phyloP scores from a whole-genome alignment of 1,140 invertebrate genomes.

The fruit fly (Drosophila melanogaster) region DNA sequence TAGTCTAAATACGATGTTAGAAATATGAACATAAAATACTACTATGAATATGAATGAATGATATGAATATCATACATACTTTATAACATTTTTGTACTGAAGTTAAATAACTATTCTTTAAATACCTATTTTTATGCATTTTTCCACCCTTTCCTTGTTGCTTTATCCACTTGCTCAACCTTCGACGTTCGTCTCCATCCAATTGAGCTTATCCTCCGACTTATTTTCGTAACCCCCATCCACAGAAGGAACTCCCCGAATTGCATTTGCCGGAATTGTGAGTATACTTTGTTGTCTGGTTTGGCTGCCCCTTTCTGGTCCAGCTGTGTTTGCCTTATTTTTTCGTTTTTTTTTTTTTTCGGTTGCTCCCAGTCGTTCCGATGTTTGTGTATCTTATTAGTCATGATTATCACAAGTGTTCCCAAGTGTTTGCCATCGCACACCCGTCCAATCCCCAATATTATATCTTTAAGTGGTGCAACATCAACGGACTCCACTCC shows the following conservation, averaged over 20 bases:
- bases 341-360: constrained; percentile 16
- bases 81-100: too few relatives aligned
- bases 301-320: neutral
- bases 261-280: constrained; percentile 27
- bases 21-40: too few relatives aligned
- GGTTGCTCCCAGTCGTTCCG: constrained; percentile 7
- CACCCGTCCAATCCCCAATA: neutral
- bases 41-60: too few relatives aligned
- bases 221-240: constrained; percentile 27
- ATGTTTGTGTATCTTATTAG: constrained; percentile 76
- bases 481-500: constrained; percentile 14
- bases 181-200: constrained; percentile 6
- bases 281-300: constrained; percentile 22
- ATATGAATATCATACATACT: too few relatives aligned
- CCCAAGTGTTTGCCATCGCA: constrained; percentile 52
- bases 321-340: constrained; percentile 53
- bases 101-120: neutral
- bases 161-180: constrained; percentile 6
- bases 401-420: constrained; percentile 82
- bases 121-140: neutral
- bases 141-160: too few relatives aligned
- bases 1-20: too few relatives aligned
- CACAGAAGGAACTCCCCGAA: constrained; percentile 5
- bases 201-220: constrained; percentile 12
- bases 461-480: constrained; percentile 30